These are phyloP conservation scores for Cinclus mexicanus DNA, from an alignment of 2,113 vertebrate species.

Conservation along the genomic window DNA sequence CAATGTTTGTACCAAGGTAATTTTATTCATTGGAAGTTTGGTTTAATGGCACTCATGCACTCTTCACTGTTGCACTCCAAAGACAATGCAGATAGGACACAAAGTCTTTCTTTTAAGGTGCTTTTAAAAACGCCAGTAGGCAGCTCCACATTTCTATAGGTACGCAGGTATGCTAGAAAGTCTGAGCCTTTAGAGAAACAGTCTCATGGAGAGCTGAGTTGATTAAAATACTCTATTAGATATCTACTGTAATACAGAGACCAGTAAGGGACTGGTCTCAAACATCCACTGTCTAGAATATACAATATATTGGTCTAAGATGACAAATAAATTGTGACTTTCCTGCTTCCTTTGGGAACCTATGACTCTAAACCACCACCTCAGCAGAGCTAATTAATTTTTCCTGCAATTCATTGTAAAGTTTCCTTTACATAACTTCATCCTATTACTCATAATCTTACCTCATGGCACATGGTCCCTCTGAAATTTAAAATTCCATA, in stretches of 20 bases:
- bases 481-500: constrained; percentile 7
- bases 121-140: background rate
- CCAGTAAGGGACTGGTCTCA: background rate
- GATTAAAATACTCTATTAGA: background rate
- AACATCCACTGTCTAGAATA: background rate
- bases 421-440: constrained; percentile 38
- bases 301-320: background rate
- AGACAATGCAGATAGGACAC: background rate
- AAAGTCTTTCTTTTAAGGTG: background rate
- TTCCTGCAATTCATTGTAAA: constrained; percentile 30
- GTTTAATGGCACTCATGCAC: background rate
- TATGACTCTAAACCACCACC: background rate
- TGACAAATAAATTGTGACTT: background rate
- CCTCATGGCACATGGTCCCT: background rate
- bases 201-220: background rate
- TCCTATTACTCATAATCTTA: constrained; percentile 50
- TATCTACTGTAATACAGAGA: background rate
- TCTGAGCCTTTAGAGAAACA: background rate
- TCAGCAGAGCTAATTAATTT: constrained; percentile 21
- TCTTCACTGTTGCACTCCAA: background rate
- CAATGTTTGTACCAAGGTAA: background rate
- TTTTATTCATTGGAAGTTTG: background rate
- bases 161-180: background rate
- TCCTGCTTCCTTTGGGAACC: constrained; percentile 18
- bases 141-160: background rate